Percentiles rank a stretch among this genome's conserved stretches.
These are phyloP conservation scores for Arge pagana DNA, from an alignment of 2,888 invertebrate genomes.

Conservation along the genomic window DNA sequence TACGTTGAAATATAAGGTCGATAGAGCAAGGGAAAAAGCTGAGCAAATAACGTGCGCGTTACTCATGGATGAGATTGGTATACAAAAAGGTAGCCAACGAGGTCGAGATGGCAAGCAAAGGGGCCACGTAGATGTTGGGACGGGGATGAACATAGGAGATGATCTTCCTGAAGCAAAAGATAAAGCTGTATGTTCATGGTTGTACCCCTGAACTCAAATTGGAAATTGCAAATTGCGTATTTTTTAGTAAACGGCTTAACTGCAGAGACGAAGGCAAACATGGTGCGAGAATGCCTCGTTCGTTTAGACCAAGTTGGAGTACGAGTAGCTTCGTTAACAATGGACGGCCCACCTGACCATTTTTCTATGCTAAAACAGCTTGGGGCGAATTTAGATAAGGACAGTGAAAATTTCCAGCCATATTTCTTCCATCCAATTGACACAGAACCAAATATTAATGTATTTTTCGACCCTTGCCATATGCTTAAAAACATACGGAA, in stretches of 20 bases:
- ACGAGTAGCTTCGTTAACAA: slow-evolving; percentile 17
- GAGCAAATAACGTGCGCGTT: slow-evolving; percentile 2
- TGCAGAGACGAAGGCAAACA: slow-evolving; percentile 13
- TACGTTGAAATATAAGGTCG: slow-evolving; percentile 5
- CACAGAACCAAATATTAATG: slow-evolving; percentile 7
- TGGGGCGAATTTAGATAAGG: slow-evolving; percentile 8
- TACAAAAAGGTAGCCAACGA: slow-evolving; percentile 8
- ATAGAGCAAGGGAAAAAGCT: not conserved
- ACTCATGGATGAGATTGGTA: slow-evolving; percentile 9
- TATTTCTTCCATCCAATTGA: slow-evolving; percentile 20
- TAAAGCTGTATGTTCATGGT: slow-evolving; percentile 15
- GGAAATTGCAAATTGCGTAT: slow-evolving; percentile 25
- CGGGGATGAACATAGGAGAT: not conserved
- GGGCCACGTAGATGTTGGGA: slow-evolving; percentile 20
- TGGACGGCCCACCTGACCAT: slow-evolving; percentile 23
- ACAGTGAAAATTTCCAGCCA: not conserved
- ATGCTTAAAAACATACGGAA: slow-evolving; percentile 25
- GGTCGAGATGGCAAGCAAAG: slow-evolving; percentile 9
- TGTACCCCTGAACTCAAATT: slow-evolving; percentile 13
- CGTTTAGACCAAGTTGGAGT: slow-evolving; percentile 18
- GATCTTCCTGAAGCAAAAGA: slow-evolving; percentile 20
- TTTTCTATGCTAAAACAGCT: slow-evolving; percentile 16
- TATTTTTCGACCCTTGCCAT: slow-evolving; percentile 25
- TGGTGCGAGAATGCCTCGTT: slow-evolving; percentile 11
- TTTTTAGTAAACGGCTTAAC: slow-evolving; percentile 20